Conservation (phyloP, 1,140 invertebrate species). For the Diorhabda carinulata region DNA sequence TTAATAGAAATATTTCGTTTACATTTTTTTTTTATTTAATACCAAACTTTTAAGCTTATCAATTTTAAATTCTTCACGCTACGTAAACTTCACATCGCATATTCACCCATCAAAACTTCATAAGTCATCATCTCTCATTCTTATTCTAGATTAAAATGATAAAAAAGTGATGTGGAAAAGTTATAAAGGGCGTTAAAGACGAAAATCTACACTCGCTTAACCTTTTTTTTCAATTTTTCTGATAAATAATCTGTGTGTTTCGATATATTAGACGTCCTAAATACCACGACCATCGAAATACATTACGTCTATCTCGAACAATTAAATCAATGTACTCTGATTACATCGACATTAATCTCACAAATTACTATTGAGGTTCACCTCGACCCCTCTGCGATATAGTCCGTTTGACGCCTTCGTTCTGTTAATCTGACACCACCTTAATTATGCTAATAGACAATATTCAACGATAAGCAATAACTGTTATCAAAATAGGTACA, state of each 20-base stretch:
- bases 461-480: slow-evolving; percentile 1
- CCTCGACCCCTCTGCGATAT: neutral
- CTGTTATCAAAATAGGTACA: slow-evolving; percentile 1
- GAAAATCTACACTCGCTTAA: too few species aligned
- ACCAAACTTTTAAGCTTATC: too few species aligned
- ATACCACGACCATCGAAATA: too few species aligned
- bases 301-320: too few species aligned
- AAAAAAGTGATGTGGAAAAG: neutral
- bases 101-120: neutral
- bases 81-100: neutral
- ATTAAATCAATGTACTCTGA: too few species aligned
- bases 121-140: neutral
- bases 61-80: too few species aligned
- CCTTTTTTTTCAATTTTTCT: too few species aligned
- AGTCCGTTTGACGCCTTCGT: neutral
- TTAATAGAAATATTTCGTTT: too few species aligned
- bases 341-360: neutral
- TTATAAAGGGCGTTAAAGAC: neutral
- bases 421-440: neutral
- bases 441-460: slow-evolving; percentile 3
- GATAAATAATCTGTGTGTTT: too few species aligned
- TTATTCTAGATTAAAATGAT: neutral
- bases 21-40: too few species aligned
- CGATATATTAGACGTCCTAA: too few species aligned
- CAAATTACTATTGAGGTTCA: neutral